phyloP scores from a whole-genome alignment of 23 tunicate genomes.

The Styela plicata region DNA sequence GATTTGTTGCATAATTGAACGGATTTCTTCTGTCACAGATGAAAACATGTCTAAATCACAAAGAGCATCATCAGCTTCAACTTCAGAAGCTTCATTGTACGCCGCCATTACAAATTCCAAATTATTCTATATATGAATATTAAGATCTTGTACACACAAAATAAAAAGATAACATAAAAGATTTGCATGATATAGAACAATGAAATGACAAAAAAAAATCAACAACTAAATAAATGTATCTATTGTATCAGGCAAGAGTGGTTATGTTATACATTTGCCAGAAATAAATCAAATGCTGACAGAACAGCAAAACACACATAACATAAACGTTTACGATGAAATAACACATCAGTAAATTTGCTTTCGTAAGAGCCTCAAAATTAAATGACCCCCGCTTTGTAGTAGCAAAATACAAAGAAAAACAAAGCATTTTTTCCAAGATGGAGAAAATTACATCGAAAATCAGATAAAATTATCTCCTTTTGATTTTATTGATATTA shows the following conservation, averaged over 20 bases:
- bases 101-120: not conserved
- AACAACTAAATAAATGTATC: not conserved
- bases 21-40: conserved; percentile 13
- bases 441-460: too few species aligned
- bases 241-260: not conserved
- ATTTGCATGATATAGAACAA: conserved; percentile 20
- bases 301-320: not conserved
- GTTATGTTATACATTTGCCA: not conserved
- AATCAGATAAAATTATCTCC: too few species aligned
- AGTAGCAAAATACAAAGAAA: too few species aligned
- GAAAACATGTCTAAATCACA: conserved; percentile 6
- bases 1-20: conserved; percentile 15
- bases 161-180: conserved; percentile 13
- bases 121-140: too few species aligned
- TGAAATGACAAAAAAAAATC: not conserved
- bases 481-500: too few species aligned
- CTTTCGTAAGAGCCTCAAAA: too few species aligned
- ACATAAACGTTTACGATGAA: not conserved
- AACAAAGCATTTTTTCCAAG: too few species aligned
- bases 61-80: conserved; percentile 11
- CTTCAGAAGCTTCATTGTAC: conserved; percentile 22
- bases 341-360: too few species aligned
- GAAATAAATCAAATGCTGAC: not conserved
- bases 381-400: too few species aligned
- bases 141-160: not conserved